phyloP scores from a whole-genome alignment of 2,888 invertebrate genomes.

The Drosophila koepferae region DNA sequence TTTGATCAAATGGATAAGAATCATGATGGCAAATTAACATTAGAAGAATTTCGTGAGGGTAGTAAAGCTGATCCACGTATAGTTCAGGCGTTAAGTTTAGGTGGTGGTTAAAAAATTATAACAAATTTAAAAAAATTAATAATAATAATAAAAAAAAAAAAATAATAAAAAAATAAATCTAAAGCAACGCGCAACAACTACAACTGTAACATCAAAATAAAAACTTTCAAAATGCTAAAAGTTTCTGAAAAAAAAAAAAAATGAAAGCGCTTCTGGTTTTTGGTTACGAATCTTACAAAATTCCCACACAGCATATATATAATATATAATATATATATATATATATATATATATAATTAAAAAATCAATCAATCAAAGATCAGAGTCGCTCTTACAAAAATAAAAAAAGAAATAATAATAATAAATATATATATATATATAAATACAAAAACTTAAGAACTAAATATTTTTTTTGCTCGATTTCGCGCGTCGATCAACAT shows the following conservation, averaged over 20 bases:
- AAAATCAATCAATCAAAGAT: slow-evolving; percentile 55
- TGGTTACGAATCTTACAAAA: slow-evolving; percentile 42
- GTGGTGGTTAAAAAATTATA: slow-evolving; percentile 88
- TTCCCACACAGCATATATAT: slow-evolving; percentile 31
- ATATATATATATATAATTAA: slow-evolving; percentile 7
- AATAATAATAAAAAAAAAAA: not conserved
- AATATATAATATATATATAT: slow-evolving; percentile 3
- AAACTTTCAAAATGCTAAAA: slow-evolving; percentile 39
- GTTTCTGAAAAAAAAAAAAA: slow-evolving; percentile 18
- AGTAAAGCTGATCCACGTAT: slow-evolving; percentile 99
- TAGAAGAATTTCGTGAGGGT: slow-evolving; percentile 99
- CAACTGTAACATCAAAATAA: slow-evolving; percentile 30
- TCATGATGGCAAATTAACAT: slow-evolving; percentile 97
- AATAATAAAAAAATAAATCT: slow-evolving; percentile 9
- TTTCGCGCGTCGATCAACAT: slow-evolving; percentile 72
- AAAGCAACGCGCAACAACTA: slow-evolving; percentile 47
- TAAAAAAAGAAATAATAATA: not conserved
- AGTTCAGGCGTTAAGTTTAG: slow-evolving; percentile 96
- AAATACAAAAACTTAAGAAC: slow-evolving; percentile 5
- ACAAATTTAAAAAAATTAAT: not conserved
- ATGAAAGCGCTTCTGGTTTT: slow-evolving; percentile 49
- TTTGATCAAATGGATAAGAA: slow-evolving; percentile 99
- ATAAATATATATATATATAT: no score
- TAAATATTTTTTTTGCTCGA: slow-evolving; percentile 37
- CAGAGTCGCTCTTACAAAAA: slow-evolving; percentile 35